Evolutionary conservation across 2,113 vertebrate genomes (phyloP).

Genomic region (Grammomys surdaster): DNA sequence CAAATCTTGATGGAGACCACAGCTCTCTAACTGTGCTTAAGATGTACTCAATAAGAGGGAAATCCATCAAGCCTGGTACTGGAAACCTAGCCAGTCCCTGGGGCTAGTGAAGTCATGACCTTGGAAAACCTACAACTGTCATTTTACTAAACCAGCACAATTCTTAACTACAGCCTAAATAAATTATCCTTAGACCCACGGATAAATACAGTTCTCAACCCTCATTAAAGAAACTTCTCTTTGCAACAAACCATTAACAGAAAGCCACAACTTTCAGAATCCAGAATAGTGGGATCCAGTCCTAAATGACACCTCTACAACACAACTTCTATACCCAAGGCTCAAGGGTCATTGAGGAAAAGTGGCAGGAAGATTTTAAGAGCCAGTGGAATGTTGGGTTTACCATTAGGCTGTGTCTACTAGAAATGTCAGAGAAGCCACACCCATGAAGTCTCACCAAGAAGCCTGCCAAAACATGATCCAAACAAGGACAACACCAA

Average conservation of each 20-base stretch:
- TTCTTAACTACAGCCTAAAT: neutral
- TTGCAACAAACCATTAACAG: neutral
- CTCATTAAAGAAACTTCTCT: neutral
- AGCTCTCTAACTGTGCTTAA: neutral
- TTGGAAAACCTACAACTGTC: neutral
- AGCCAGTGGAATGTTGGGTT: no score
- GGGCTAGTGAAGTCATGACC: neutral
- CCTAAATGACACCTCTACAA: neutral
- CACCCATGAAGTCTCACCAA: neutral
- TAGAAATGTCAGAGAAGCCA: neutral
- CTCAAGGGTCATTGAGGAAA: neutral
- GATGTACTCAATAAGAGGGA: neutral
- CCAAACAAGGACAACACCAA: neutral
- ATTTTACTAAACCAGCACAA: neutral
- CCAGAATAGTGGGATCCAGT: neutral
- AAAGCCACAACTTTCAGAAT: neutral
- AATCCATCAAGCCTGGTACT: neutral
- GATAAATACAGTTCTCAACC: neutral
- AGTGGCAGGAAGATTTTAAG: neutral
- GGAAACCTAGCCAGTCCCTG: neutral
- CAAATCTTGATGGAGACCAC: neutral
- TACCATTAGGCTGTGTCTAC: neutral
- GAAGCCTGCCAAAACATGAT: neutral
- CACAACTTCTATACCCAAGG: neutral
- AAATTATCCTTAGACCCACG: neutral